Evolutionary conservation across 2,888 invertebrate genomes (phyloP).

Genomic region (Tetranychus truncatus): DNA sequence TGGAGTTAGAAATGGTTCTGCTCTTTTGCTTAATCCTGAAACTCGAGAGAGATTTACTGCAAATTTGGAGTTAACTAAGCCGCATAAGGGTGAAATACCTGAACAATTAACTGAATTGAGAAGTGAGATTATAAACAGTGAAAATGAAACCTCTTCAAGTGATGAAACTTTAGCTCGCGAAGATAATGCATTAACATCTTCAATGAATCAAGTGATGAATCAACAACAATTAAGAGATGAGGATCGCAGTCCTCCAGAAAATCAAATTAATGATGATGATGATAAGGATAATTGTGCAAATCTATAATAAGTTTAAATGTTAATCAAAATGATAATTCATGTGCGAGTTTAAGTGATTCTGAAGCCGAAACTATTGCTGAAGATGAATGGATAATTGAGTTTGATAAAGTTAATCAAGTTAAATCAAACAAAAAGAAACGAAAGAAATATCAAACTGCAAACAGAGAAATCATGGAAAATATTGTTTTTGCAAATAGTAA

Average conservation of each 20-base stretch:
- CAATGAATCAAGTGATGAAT: background rate
- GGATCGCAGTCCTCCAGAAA: background rate
- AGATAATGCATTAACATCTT: too few species aligned
- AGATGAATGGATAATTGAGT: too few species aligned
- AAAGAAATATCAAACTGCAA: too few species aligned
- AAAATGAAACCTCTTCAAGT: background rate
- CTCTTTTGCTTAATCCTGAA: background rate
- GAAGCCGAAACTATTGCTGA: too few species aligned
- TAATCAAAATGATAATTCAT: background rate
- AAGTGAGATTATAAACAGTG: background rate
- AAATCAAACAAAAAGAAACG: background rate
- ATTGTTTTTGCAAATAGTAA: too few species aligned
- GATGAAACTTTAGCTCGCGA: background rate
- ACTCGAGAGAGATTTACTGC: background rate
- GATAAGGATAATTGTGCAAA: background rate
- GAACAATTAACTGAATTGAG: background rate
- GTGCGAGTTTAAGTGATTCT: too few species aligned
- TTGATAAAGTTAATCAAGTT: too few species aligned
- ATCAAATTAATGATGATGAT: background rate
- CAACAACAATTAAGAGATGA: background rate
- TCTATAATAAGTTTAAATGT: background rate
- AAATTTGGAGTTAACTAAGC: background rate
- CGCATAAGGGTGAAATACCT: background rate
- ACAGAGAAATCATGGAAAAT: too few species aligned
- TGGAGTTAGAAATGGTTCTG: background rate